Percentiles rank a stretch among this genome's conserved stretches.
These are phyloP conservation scores for Pyrocoelia pectoralis DNA, from an alignment of 2,888 invertebrate genomes.

Conservation along the genomic window DNA sequence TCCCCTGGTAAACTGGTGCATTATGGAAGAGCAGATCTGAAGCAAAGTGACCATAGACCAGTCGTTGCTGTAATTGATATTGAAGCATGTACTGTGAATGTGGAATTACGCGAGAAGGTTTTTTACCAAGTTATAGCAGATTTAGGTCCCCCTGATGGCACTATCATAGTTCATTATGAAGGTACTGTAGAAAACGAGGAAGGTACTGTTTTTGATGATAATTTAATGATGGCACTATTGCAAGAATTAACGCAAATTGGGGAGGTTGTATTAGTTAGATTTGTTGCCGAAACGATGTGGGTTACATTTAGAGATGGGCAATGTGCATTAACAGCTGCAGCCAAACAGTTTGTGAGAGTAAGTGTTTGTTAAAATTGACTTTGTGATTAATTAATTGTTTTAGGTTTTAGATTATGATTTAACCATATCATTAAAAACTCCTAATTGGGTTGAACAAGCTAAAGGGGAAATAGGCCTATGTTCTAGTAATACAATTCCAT, in stretches of 20 bases:
- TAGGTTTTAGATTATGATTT: conserved; percentile 73
- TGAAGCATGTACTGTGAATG: conserved; percentile 83
- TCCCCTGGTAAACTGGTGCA: conserved; percentile 82
- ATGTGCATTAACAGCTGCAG: conserved; percentile 79
- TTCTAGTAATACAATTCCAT: conserved; percentile 83
- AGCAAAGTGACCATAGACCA: conserved; percentile 97
- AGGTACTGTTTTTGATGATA: conserved; percentile 78
- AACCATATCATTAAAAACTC: conserved; percentile 79
- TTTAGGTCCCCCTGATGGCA: conserved; percentile 95
- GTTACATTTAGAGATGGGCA: conserved; percentile 92
- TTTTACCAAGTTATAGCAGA: conserved; percentile 82
- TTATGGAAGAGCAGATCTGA: conserved; percentile 94
- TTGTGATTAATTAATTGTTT: conserved; percentile 50
- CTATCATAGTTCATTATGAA: conserved; percentile 75
- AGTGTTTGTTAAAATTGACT: conserved; percentile 31
- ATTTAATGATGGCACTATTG: conserved; percentile 79
- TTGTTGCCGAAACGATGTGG: conserved; percentile 89
- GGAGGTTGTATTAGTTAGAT: conserved; percentile 89
- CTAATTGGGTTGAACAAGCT: conserved; percentile 84
- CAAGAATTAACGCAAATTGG: conserved; percentile 86
- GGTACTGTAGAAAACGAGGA: conserved; percentile 58
- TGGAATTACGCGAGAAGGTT: conserved; percentile 77
- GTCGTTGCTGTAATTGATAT: conserved; percentile 92
- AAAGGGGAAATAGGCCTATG: conserved; percentile 85
- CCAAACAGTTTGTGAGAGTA: conserved; percentile 48